Conservation (phyloP, 2,888 invertebrate species). For the Peribatodes rhomboidaria region DNA sequence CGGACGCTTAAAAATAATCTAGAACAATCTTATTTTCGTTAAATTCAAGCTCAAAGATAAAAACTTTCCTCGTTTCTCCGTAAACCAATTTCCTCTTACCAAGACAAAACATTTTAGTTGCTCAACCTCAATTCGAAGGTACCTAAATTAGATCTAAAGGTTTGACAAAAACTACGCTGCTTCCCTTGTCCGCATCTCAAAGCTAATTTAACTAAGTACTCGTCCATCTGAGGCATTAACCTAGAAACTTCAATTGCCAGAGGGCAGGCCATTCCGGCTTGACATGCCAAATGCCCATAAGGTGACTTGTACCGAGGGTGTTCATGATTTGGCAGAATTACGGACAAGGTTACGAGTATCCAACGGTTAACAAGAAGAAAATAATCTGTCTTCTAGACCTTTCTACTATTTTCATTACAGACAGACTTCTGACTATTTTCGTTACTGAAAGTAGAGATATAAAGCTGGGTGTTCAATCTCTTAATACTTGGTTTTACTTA, state of each 20-base stretch:
- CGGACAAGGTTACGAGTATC: background rate
- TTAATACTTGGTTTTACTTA: too few species aligned
- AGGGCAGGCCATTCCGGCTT: conserved; percentile 44
- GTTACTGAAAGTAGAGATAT: too few species aligned
- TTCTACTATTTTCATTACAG: too few species aligned
- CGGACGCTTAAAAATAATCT: background rate
- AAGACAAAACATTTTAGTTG: conserved; percentile 20
- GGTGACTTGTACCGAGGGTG: conserved; percentile 34
- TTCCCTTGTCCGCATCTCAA: conserved; percentile 22
- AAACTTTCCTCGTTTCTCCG: conserved; percentile 7
- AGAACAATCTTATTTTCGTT: background rate
- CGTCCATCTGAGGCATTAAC: conserved; percentile 40
- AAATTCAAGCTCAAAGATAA: background rate
- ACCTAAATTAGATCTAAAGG: conserved; percentile 18
- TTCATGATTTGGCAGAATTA: conserved; percentile 3
- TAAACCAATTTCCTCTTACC: conserved; percentile 6
- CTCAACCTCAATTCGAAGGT: conserved; percentile 14
- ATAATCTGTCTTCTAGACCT: too few species aligned
- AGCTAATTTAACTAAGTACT: conserved; percentile 37
- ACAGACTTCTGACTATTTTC: too few species aligned
- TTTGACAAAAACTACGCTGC: conserved; percentile 27
- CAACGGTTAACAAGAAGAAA: too few species aligned
- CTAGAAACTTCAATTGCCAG: conserved; percentile 47
- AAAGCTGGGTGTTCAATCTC: too few species aligned
- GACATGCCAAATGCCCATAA: conserved; percentile 48